Conservation (phyloP, 92 coral and sea anemone genomes). For the Palythoa heliodiscus region DNA sequence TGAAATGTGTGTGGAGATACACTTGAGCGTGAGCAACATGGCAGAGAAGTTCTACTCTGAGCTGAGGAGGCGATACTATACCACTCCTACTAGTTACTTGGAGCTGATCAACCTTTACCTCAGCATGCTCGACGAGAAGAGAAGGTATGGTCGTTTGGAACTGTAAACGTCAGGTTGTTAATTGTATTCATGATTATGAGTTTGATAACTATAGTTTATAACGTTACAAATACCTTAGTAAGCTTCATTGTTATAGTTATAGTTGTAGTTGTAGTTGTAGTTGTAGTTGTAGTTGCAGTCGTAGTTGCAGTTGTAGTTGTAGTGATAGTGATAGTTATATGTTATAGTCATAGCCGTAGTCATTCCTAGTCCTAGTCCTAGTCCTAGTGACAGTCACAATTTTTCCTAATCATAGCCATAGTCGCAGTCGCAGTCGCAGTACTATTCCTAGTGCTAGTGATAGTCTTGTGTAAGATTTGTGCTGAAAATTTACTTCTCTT, state of each 20-base stretch:
- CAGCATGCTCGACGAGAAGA: constrained; percentile 90
- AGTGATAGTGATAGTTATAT: no score
- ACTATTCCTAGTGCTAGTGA: neutral
- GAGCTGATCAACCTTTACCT: constrained; percentile 95
- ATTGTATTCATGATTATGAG: no score
- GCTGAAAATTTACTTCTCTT: neutral
- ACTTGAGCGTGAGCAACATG: constrained; percentile 92
- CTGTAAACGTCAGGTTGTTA: neutral
- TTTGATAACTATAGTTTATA: no score
- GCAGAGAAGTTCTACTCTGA: constrained; percentile 94
- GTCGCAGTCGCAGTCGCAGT: neutral
- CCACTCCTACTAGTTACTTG: constrained; percentile 98
- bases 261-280: no score
- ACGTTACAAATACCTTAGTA: no score
- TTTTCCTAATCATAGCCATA: neutral
- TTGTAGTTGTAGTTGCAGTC: no score
- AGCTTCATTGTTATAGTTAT: no score
- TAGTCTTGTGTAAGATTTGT: neutral
- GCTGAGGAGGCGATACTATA: constrained; percentile 91
- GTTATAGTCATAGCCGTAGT: no score
- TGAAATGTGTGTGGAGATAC: constrained; percentile 98
- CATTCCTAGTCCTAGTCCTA: neutral
- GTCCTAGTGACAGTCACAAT: neutral
- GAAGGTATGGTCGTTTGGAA: constrained; percentile 71
- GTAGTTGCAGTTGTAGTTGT: no score